These are phyloP conservation scores for Macroglossus sobrinus DNA, from an alignment of 2,113 vertebrate species.

Conservation along the genomic window DNA sequence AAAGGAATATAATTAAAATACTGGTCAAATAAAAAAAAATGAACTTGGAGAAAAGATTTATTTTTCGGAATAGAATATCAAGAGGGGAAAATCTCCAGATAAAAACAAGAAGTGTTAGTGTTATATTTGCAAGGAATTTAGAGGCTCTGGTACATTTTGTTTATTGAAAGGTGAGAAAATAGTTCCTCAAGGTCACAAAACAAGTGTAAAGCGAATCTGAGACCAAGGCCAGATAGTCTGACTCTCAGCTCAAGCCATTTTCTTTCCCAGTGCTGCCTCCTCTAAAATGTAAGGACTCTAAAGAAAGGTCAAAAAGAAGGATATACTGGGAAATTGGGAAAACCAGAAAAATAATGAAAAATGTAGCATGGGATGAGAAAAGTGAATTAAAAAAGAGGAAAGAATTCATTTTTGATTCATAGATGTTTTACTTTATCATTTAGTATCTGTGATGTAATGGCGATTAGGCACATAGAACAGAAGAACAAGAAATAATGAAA, in stretches of 20 bases:
- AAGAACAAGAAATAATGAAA: constrained; percentile 64
- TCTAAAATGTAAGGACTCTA: neutral
- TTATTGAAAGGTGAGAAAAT: neutral
- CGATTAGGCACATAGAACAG: constrained; percentile 28
- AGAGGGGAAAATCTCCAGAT: neutral
- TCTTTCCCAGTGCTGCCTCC: neutral
- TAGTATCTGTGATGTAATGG: constrained; percentile 55
- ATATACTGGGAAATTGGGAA: neutral
- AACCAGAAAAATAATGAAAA: neutral
- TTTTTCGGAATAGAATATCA: neutral
- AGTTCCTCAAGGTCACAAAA: neutral
- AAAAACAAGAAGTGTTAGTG: neutral
- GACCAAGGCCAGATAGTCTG: neutral
- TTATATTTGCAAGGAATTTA: neutral
- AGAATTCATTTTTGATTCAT: constrained; percentile 56
- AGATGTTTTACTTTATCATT: constrained; percentile 44
- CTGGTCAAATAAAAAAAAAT: neutral
- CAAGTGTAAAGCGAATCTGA: neutral
- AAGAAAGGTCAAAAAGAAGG: constrained; percentile 17
- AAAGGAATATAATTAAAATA: neutral
- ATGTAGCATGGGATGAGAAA: neutral
- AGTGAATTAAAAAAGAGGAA: constrained; percentile 19
- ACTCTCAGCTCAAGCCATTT: neutral
- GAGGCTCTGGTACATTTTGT: neutral
- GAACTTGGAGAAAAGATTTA: neutral